phyloP scores from a whole-genome alignment of 2,888 invertebrate species.

The Timandra comae region DNA sequence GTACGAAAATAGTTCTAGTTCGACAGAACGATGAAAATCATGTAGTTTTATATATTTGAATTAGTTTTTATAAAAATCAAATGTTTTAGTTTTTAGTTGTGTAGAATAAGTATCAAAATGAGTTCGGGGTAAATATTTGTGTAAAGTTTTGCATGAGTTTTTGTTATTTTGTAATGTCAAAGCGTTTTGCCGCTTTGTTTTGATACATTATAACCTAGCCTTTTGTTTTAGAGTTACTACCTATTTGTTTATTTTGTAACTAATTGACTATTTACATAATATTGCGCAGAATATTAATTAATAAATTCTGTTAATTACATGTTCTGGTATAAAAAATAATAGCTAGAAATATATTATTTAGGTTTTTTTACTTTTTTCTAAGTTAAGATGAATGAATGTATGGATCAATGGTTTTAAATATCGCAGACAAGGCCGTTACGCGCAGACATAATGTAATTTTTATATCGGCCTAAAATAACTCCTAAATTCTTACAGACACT shows the following conservation, averaged over 20 bases:
- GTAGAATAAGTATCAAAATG: conserved; percentile 51
- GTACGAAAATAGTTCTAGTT: conserved; percentile 70
- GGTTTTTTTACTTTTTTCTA: conserved; percentile 7
- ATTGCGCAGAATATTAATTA: too few relatives aligned
- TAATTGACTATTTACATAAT: too few relatives aligned
- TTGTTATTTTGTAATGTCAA: conserved; percentile 28
- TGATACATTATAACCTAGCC: conserved; percentile 58
- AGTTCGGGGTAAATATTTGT: conserved; percentile 64
- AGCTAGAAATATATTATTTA: too few relatives aligned
- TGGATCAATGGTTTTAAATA: conserved; percentile 15
- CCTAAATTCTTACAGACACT: too few relatives aligned
- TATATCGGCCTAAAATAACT: conserved; percentile 23
- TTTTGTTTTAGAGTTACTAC: conserved; percentile 23
- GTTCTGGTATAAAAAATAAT: too few relatives aligned
- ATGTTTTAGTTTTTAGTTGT: conserved; percentile 38
- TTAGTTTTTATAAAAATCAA: conserved; percentile 53
- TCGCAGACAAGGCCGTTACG: conserved; percentile 20
- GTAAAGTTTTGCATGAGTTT: conserved; percentile 28
- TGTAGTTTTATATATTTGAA: conserved; percentile 71
- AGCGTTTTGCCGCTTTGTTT: conserved; percentile 45
- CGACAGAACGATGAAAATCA: conserved; percentile 69
- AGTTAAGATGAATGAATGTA: not conserved
- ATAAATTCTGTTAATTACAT: too few relatives aligned
- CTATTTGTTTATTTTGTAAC: too few relatives aligned
- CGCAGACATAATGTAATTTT: conserved; percentile 15